Evolutionary conservation across 37 sponge, comb jelly and placozoan species (phyloP).

Genomic region (Ianthella basta): DNA sequence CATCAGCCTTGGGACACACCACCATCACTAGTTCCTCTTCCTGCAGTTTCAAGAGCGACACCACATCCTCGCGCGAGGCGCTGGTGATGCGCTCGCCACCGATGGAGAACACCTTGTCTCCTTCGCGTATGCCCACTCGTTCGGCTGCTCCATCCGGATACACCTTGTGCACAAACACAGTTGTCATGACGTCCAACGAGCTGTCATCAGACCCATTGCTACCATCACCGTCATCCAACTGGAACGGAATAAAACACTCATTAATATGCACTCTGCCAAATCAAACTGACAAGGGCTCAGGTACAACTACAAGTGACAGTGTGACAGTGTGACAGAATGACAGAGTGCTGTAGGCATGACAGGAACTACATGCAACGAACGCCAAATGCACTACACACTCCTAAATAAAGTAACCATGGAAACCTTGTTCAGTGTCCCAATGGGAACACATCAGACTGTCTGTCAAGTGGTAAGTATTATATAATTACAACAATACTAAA

Average conservation of each 20-base stretch:
- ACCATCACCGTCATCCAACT: not conserved
- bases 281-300: not conserved
- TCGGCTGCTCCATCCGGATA: constrained; percentile 46
- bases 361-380: too few species aligned
- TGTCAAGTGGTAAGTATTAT: too few species aligned
- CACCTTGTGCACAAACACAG: constrained; percentile 58
- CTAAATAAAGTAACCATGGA: too few species aligned
- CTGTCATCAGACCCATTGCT: constrained; percentile 29
- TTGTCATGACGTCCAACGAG: constrained; percentile 39
- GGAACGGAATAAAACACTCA: not conserved
- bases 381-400: too few species aligned
- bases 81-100: constrained; percentile 20
- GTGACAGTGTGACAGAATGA: too few species aligned
- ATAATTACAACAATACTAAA: too few species aligned
- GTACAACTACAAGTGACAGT: not conserved
- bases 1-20: constrained; percentile 16
- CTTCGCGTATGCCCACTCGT: constrained; percentile 53
- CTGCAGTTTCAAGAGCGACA: not conserved
- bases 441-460: too few species aligned
- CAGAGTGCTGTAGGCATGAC: too few species aligned
- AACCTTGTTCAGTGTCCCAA: too few species aligned
- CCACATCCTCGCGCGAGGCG: not conserved
- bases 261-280: too few species aligned
- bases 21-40: constrained; percentile 6
- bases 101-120: constrained; percentile 33